phyloP scores from a whole-genome alignment of 2,888 invertebrate genomes.

The Pilophorus perplexus region DNA sequence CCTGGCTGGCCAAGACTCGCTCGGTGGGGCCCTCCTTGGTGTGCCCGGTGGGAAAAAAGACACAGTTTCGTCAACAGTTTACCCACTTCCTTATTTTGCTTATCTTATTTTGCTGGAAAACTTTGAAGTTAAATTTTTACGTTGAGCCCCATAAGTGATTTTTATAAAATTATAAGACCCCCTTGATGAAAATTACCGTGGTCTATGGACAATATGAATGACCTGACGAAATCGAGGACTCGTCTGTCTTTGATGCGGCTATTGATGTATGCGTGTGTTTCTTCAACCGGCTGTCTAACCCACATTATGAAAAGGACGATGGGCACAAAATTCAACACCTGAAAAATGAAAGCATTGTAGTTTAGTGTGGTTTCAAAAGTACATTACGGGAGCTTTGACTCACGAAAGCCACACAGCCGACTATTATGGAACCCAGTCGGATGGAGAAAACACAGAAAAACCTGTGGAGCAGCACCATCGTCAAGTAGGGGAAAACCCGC shows the following conservation, averaged over 20 bases:
- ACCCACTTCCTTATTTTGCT: too few relatives aligned
- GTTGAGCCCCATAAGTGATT: too few relatives aligned
- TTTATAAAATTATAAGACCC: too few relatives aligned
- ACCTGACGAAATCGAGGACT: too few relatives aligned
- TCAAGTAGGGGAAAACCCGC: too few relatives aligned
- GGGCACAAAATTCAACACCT: not conserved
- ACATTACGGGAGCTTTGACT: not conserved
- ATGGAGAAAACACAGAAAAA: conserved; percentile 39
- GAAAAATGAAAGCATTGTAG: not conserved
- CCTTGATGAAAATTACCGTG: not conserved
- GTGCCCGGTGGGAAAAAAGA: too few relatives aligned
- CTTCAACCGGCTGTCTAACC: conserved; percentile 1
- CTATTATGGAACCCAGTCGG: conserved; percentile 35
- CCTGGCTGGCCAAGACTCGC: too few relatives aligned
- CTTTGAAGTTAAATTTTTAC: too few relatives aligned
- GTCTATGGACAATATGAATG: too few relatives aligned
- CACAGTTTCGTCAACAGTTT: too few relatives aligned
- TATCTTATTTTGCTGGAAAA: too few relatives aligned
- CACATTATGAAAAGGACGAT: not conserved
- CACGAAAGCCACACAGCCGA: conserved; percentile 29
- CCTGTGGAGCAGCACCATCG: conserved; percentile 37
- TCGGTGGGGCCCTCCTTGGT: too few relatives aligned
- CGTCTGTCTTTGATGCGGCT: not conserved
- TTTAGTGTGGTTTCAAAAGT: not conserved
- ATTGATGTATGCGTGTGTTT: not conserved